Conservation (phyloP, 2,797 vertebrate genomes). For the Neosilurus mollespiculum region DNA sequence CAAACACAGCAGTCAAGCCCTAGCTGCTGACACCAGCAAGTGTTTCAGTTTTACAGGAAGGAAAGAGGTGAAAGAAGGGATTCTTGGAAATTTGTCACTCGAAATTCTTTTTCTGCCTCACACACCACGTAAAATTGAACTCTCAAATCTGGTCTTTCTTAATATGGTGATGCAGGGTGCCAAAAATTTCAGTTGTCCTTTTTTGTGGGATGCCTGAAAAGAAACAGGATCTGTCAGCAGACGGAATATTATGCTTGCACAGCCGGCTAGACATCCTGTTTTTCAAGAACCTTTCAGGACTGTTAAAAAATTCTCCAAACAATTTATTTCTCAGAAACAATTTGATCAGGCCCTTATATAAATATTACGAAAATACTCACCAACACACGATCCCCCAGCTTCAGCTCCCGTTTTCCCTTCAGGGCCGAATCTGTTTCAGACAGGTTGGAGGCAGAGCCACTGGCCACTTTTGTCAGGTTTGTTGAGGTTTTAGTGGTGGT, state of each 20-base stretch:
- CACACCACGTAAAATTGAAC: neutral
- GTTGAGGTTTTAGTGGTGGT: conserved; percentile 64
- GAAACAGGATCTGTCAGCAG: neutral
- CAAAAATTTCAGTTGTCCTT: neutral
- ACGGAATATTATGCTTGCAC: neutral
- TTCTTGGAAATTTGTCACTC: conserved; percentile 11
- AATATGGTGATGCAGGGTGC: neutral
- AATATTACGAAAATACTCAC: conserved; percentile 67
- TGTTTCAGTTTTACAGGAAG: conserved; percentile 17
- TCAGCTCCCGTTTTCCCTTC: conserved; percentile 88
- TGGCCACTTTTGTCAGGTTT: conserved; percentile 80
- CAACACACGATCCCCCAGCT: conserved; percentile 88
- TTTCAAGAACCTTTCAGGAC: neutral
- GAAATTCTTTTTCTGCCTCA: conserved; percentile 7
- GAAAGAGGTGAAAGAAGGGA: conserved; percentile 1
- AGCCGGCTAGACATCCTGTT: neutral
- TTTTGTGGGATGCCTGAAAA: neutral
- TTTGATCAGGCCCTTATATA: neutral
- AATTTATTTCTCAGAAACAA: neutral
- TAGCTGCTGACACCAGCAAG: conserved; percentile 11
- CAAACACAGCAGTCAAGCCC: conserved; percentile 17
- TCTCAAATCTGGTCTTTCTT: neutral
- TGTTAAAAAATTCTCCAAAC: neutral
- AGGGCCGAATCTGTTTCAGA: conserved; percentile 90
- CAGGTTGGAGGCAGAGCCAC: conserved; percentile 90